Conservation (phyloP, 1,140 invertebrate genomes). For the Pectinophora gossypiella region DNA sequence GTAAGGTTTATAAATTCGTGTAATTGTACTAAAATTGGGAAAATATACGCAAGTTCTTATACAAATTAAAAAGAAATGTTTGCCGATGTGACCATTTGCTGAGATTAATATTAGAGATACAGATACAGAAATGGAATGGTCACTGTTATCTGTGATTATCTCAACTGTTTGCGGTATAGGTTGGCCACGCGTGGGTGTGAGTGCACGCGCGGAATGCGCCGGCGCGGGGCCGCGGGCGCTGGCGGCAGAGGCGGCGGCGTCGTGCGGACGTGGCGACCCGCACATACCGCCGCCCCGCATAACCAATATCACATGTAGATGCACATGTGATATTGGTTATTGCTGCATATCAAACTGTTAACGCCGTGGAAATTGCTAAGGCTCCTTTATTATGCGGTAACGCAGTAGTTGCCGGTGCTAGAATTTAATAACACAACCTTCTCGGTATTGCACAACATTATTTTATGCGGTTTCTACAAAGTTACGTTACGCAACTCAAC, state of each 20-base stretch:
- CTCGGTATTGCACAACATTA: too few species aligned
- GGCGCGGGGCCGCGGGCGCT: constrained; percentile 5
- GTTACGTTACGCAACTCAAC: too few species aligned
- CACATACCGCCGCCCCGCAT: constrained; percentile 27
- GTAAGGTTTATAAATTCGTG: too few species aligned
- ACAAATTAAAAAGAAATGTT: too few species aligned
- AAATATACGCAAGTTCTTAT: too few species aligned
- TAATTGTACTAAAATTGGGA: too few species aligned
- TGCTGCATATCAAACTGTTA: background rate
- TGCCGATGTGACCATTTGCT: too few species aligned
- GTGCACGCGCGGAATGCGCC: constrained; percentile 32
- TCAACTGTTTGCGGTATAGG: background rate
- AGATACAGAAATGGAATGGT: background rate
- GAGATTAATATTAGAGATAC: too few species aligned
- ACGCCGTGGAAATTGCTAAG: background rate
- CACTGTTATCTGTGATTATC: background rate
- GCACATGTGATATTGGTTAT: too few species aligned
- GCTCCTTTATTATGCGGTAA: background rate
- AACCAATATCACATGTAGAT: background rate
- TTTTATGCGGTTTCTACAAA: too few species aligned
- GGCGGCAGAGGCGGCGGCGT: too few species aligned
- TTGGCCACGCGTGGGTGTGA: constrained; percentile 12
- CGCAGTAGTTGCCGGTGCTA: background rate
- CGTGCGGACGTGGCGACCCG: constrained; percentile 25
- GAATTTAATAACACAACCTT: background rate